Evolutionary conservation across 2,113 vertebrate species (phyloP), one percentile per base, ranked within the genome.

Genomic region (Galeopterus variegatus): DNA sequence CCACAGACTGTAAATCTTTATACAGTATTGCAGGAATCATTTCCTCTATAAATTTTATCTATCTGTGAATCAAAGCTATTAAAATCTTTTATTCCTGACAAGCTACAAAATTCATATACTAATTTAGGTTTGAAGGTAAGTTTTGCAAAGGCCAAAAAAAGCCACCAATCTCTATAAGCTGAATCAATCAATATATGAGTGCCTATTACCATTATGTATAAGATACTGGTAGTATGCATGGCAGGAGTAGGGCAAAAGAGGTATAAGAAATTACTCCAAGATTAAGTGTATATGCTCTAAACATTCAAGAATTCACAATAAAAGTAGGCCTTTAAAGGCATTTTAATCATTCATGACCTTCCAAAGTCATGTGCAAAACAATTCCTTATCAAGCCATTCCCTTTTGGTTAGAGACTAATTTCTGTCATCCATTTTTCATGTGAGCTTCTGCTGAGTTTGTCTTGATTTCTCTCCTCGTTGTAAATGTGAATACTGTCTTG

Each of bases 271-370:
- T 94, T 14, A 73, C 93, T 97, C 26, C 31, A 95, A 86, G 94
- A 98, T 58, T 81, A 73, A 92, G 96, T 97, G 88, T 93, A 93
- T 83, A 70, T 41, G 33, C 62, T 96, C 87, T 98, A 95, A 96
- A 97, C 94, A 96, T 83, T 79, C 64, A 72, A 97, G 52, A 87
- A 90, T 79, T 98, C 70, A 77, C 26, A 94, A 98, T 95, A 97
- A 90, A 88, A 56, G 45, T 97, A 98, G 96, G 96, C 56, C 90
- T 97, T 96, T 96, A 97, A 93, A 98, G 65, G 58, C 13, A 96
- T 88, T 98, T 98, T 97, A 98, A 98, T 98, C 97, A 99, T 98
- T 98, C 73, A 98, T 94, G 96, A 96, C 45, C 95, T 98, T 96
- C 95, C 96, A 98, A 98, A 97, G 96, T 98, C 97, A 97, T 67